Evolutionary conservation across 1,140 invertebrate genomes (phyloP).

Genomic region (Patella vulgata): DNA sequence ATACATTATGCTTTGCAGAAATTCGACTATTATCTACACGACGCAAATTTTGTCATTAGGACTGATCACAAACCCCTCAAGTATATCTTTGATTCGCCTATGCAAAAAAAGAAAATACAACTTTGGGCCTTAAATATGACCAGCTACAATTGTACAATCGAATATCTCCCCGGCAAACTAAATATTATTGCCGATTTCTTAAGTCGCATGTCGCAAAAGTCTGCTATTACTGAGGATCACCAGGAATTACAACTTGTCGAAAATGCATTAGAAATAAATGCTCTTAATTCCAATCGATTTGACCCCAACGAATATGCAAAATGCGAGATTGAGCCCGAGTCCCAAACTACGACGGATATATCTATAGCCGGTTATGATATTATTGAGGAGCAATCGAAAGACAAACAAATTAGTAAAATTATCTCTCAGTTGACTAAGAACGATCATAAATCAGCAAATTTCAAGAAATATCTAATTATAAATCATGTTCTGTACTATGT

Average conservation of each 20-base stretch:
- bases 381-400: slow-evolving; percentile 16
- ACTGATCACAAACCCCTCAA: slow-evolving; percentile 7
- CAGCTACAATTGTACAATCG: slow-evolving; percentile 4
- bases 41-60: not conserved
- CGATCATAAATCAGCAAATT: not conserved
- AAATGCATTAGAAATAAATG: slow-evolving; percentile 19
- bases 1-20: too few relatives aligned
- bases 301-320: slow-evolving; percentile 19
- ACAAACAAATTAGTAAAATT: not conserved
- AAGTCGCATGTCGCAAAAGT: not conserved
- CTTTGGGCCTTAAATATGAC: not conserved
- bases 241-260: slow-evolving; percentile 9
- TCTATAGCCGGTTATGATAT: not conserved
- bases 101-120: slow-evolving; percentile 4
- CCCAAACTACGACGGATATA: not conserved
- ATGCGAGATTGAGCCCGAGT: not conserved
- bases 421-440: too few relatives aligned
- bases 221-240: not conserved
- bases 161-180: too few relatives aligned
- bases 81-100: slow-evolving; percentile 2
- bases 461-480: slow-evolving; percentile 11
- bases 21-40: too few relatives aligned
- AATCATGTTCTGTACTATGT: slow-evolving; percentile 26
- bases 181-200: not conserved
- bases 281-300: slow-evolving; percentile 21